Conservation (phyloP, 2,888 invertebrate species). For the Rhabditoides inermis region DNA sequence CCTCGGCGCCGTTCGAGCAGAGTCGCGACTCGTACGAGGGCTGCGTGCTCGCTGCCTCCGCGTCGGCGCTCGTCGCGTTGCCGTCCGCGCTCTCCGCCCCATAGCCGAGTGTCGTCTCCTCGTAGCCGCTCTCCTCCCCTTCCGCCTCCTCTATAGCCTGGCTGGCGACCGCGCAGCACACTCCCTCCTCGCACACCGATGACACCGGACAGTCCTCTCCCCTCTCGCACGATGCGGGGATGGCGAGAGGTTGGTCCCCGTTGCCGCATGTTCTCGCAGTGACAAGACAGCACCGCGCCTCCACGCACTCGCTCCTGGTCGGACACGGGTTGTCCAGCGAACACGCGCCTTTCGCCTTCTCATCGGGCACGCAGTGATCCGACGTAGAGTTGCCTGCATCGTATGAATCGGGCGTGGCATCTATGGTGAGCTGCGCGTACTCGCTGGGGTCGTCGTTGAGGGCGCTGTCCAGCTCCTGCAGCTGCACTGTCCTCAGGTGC, state of each 20-base stretch:
- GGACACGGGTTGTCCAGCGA: constrained; percentile 31
- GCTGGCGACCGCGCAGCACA: constrained; percentile 28
- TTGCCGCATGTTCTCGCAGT: constrained; percentile 17
- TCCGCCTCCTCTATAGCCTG: not conserved
- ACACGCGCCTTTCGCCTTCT: too few relatives aligned
- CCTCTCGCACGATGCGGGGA: constrained; percentile 21
- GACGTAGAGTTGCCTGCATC: too few relatives aligned
- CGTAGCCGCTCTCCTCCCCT: not conserved
- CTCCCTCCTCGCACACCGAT: constrained; percentile 28
- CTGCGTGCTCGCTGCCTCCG: not conserved
- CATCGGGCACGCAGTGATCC: too few relatives aligned
- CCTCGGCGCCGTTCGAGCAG: constrained; percentile 10
- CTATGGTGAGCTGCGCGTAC: too few relatives aligned
- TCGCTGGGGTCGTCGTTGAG: not conserved
- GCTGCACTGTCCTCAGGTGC: not conserved
- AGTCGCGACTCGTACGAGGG: constrained; percentile 1
- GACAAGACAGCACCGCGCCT: constrained; percentile 27
- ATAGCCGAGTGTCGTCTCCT: not conserved
- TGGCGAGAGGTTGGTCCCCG: constrained; percentile 25
- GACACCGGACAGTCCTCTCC: constrained; percentile 35
- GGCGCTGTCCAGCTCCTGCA: not conserved
- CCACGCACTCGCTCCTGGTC: constrained; percentile 29
- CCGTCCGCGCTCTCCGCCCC: not conserved
- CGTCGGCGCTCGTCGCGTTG: not conserved
- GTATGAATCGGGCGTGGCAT: not conserved